These are phyloP conservation scores for Pristionchus entomophagus DNA, from an alignment of 2,888 invertebrate species.

Conservation along the genomic window DNA sequence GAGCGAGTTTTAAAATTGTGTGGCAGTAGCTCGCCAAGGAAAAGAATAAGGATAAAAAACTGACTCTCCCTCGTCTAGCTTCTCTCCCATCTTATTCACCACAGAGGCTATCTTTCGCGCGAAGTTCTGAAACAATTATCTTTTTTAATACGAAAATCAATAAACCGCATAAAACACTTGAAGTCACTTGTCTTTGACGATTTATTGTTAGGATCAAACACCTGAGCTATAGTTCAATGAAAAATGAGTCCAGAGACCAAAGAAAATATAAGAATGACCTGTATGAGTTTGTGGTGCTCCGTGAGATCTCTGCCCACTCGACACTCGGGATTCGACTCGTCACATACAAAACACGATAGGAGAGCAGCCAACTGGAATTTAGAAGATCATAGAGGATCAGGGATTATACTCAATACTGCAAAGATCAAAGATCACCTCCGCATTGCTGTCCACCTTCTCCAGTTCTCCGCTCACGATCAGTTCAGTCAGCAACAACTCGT, in stretches of 20 bases:
- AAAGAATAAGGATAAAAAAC: background rate
- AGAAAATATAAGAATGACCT: background rate
- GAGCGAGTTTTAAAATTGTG: too few species aligned
- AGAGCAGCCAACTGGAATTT: background rate
- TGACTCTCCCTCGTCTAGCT: background rate
- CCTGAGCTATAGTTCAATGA: too few species aligned
- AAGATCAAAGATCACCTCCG: background rate
- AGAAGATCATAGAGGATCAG: background rate
- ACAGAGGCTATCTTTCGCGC: background rate
- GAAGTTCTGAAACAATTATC: background rate
- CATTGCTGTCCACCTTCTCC: background rate
- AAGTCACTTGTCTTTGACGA: background rate
- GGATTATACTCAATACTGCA: too few species aligned
- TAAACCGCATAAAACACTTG: background rate
- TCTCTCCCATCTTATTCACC: background rate
- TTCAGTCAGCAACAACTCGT: constrained; percentile 4
- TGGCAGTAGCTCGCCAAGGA: too few species aligned
- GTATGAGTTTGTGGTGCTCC: background rate
- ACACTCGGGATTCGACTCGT: background rate
- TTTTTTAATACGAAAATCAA: too few species aligned
- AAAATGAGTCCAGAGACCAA: background rate
- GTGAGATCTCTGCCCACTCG: background rate
- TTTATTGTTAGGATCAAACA: background rate
- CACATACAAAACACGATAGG: constrained; percentile 19
- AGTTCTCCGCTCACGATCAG: background rate